Conservation (phyloP, 2,797 vertebrate genomes). For the Salarias fasciatus region DNA sequence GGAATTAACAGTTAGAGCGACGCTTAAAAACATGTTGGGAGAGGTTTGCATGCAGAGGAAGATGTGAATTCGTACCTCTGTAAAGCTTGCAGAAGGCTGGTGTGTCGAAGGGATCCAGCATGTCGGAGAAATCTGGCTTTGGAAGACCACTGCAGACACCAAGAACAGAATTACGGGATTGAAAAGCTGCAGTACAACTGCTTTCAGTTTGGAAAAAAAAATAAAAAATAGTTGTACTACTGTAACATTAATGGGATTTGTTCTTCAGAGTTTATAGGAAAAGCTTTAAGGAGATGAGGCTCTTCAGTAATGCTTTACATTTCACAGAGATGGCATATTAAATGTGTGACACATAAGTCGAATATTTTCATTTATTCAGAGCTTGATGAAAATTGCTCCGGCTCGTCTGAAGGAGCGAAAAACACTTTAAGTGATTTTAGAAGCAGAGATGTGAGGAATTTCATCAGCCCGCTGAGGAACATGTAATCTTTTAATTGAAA, state of each 20-base stretch:
- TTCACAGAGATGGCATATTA: not conserved
- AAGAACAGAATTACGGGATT: slow-evolving; percentile 5
- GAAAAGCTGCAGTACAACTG: too few species aligned
- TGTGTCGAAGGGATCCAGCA: slow-evolving; percentile 92
- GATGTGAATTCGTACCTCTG: slow-evolving; percentile 81
- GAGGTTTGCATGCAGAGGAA: too few species aligned
- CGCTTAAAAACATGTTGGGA: too few species aligned
- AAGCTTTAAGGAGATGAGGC: not conserved
- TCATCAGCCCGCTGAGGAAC: slow-evolving; percentile 26
- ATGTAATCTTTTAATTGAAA: slow-evolving; percentile 53
- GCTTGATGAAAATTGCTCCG: slow-evolving; percentile 36
- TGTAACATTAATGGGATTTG: too few species aligned
- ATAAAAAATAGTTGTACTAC: too few species aligned
- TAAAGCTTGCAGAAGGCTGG: slow-evolving; percentile 94
- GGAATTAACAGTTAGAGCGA: not conserved
- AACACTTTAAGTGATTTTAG: slow-evolving; percentile 26
- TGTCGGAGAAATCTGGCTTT: slow-evolving; percentile 88
- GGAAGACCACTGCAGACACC: slow-evolving; percentile 80
- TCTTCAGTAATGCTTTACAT: slow-evolving; percentile 17
- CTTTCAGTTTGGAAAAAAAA: too few species aligned
- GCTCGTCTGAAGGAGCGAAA: slow-evolving; percentile 32
- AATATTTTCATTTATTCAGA: slow-evolving; percentile 32
- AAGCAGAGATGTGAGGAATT: slow-evolving; percentile 27
- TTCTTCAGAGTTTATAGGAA: not conserved
- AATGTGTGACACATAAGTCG: not conserved